These are phyloP conservation scores for Hystrix cristata DNA, from an alignment of 2,113 vertebrate genomes.

Conservation along the genomic window DNA sequence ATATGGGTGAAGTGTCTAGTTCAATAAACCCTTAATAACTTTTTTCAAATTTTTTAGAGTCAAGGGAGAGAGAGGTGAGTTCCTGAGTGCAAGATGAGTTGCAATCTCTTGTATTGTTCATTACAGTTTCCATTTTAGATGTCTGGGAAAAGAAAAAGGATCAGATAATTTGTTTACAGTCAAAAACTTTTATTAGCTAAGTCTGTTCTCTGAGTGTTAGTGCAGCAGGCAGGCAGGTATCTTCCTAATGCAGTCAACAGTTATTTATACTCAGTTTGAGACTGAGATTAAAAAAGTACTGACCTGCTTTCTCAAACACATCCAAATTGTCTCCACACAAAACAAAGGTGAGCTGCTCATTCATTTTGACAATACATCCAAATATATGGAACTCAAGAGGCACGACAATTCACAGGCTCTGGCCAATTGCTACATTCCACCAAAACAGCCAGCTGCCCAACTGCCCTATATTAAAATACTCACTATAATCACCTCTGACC, in stretches of 20 bases:
- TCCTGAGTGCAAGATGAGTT: not conserved
- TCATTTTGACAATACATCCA: not conserved
- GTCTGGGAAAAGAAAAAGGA: not conserved
- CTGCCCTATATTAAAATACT: not conserved
- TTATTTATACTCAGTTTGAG: conserved; percentile 16
- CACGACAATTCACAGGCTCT: conserved; percentile 19
- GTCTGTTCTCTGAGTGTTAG: not conserved
- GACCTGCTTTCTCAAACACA: conserved; percentile 15
- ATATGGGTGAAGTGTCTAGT: conserved; percentile 1
- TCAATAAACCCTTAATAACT: conserved; percentile 55
- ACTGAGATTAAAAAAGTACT: conserved; percentile 34
- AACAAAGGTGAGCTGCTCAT: not conserved
- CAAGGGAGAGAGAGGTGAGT: not conserved
- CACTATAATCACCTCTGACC: not conserved
- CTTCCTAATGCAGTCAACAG: not conserved
- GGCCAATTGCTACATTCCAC: not conserved
- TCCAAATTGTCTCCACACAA: conserved; percentile 50
- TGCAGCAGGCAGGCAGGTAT: not conserved
- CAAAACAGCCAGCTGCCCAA: not conserved
- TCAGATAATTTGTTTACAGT: conserved; percentile 16
- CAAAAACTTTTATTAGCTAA: conserved; percentile 48
- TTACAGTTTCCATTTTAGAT: conserved; percentile 33
- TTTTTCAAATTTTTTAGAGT: conserved; percentile 3
- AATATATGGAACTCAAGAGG: not conserved
- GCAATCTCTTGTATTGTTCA: not conserved